Base-by-base conservation (phyloP, 2,888 invertebrate species). In the Scrobipalpa costella region DNA sequence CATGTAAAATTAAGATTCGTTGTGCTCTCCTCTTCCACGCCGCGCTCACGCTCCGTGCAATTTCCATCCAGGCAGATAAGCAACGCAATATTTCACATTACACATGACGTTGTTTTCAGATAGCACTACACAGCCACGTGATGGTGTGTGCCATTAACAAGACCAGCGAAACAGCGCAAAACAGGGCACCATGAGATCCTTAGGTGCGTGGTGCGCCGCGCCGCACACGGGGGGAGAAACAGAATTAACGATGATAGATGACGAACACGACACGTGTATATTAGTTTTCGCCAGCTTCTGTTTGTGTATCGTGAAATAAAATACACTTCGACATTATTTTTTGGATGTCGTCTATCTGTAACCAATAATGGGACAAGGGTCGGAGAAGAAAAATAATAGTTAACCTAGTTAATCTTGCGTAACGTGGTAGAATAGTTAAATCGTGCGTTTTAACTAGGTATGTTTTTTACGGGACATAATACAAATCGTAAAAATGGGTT, bases 61-160 rank as follows among this genome's bases (percentile, higher is more conserved):
- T 84, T 82, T 81, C 76, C 81, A 81, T 21, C 73, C 76, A 74
- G 70, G 15, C 70, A 81, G 80, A 82, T 83, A 84, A 83, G 80
- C 78, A 77, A 73, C 74, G 80, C 79, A 75, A 81, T 85, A 84
- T 83, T 81, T 83, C 73, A 80, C 74, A 76, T 79, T 73, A 76
- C 74, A 78, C 74, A 78, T 79, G 75, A 75, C 73, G 72, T 72
- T 70, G 71, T 77, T 77, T 76, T 72, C 73, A 75, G 75, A 77
- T 78, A 75, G 71, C 68, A 71, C 67, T 63, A 58, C 58, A 17
- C 58, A 57, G 21, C 17, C 11, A 15, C 38, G 40, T 44, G 58
- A 38, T 58, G 36, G 13, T 38, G 58, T 58, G 36, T 17, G 57
- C 58, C 58, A 58, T 58, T 58, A 58, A 44, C 58, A 21, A 21